phyloP scores from a whole-genome alignment of 2,113 vertebrate genomes.

The Mungos mungo region DNA sequence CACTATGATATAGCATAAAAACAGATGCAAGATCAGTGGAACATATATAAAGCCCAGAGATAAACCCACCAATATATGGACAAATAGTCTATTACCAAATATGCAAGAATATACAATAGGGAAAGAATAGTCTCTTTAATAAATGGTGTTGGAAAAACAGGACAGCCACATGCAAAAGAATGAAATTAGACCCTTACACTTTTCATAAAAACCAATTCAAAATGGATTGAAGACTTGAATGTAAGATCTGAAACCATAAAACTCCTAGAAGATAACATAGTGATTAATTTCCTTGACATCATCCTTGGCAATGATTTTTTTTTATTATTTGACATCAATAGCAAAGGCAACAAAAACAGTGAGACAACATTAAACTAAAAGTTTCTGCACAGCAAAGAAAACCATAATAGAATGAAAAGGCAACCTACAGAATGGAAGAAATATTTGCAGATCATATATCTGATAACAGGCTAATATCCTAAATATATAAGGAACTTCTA shows the following conservation, averaged over 20 bases:
- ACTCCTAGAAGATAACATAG: neutral
- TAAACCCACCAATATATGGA: neutral
- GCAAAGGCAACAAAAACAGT: neutral
- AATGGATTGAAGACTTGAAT: neutral
- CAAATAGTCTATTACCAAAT: neutral
- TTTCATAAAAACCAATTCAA: neutral
- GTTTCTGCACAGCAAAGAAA: neutral
- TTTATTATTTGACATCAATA: neutral
- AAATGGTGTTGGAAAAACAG: neutral
- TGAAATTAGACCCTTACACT: neutral
- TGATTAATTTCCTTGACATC: neutral
- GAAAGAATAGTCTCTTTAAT: neutral
- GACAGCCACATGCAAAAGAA: neutral
- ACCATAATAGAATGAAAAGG: neutral
- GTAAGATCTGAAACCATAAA: neutral
- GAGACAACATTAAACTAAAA: neutral
- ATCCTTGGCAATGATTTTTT: neutral
- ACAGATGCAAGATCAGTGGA: neutral
- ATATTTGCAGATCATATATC: neutral
- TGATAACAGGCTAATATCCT: neutral
- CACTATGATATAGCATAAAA: neutral
- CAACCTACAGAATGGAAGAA: neutral
- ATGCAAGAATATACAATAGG: neutral
- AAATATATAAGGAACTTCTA: neutral
- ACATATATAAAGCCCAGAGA: neutral